Evolutionary conservation across 2,797 vertebrate species (phyloP), one percentile per base, ranked within the genome.

Genomic region (Crenichthys baileyi): DNA sequence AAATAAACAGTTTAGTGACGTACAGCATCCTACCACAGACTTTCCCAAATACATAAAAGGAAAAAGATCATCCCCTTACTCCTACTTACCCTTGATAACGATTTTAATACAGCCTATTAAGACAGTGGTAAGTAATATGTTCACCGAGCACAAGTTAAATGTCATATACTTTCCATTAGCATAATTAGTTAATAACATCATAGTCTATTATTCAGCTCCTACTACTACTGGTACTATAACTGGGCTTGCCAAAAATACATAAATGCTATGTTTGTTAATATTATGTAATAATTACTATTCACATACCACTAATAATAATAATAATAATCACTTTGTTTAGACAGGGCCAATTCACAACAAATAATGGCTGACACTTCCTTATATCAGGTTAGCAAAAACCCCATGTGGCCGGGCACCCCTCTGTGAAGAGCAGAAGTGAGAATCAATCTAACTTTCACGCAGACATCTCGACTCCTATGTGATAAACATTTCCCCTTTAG

Each of bases 1-100:
- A 90, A 70, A 80, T 73, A 36, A 70, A 82, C 65, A 73, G 8
- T 85, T 84, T 80, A 56, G 29, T 92, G 90, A 92, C 88, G 85
- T 73, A 63, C 9, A 20, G 50, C 24, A 77, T 41, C 26, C n/a
- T 18, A 90, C 88, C 92, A 80, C 89, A 92, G 73, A 91, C 70
- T 88, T 89, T 84, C 24, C 79, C 20, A 79, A 79, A 74, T 70
- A 44, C 83, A 78, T 7, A 3, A 83, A 80, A 53, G 41, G 36
- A 71, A 84, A 86, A 79, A 85, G 70, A 78, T 68, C 0, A 36
- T 20, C 44, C 72, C n/a, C 29, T 63, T n/a, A 78, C 79, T 82
- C 73, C 82, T 68, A 85, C 84, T n/a, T 22, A 12, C 68, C 8
- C 46, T 1, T 0, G 36, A 77, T 51, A n/a, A 26, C 26, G 0